Percentiles rank a stretch among this genome's conserved stretches.
These are phyloP conservation scores for Drosophila aff. DNA, from an alignment of 1,140 invertebrate species.

Conservation along the genomic window DNA sequence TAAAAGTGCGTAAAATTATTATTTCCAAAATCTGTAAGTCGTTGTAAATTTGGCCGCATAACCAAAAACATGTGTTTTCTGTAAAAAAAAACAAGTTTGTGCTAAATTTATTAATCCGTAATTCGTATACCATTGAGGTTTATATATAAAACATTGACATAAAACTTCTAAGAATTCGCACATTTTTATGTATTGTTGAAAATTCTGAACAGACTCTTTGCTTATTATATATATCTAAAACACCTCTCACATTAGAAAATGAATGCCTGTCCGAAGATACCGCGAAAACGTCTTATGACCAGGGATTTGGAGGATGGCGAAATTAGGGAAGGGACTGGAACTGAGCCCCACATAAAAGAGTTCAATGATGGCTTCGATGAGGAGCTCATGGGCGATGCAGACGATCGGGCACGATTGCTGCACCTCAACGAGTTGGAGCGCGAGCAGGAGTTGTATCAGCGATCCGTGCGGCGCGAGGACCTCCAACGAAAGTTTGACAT, in stretches of 20 bases:
- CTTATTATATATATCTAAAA: neutral
- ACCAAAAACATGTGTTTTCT: slow-evolving; percentile 50
- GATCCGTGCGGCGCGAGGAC: slow-evolving; percentile 14
- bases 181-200: too few relatives aligned
- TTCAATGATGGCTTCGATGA: slow-evolving; percentile 92
- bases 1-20: neutral
- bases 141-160: neutral
- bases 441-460: slow-evolving; percentile 90
- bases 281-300: slow-evolving; percentile 87
- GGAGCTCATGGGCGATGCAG: slow-evolving; percentile 97
- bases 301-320: slow-evolving; percentile 45
- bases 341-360: neutral
- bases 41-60: neutral
- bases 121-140: neutral
- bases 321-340: neutral
- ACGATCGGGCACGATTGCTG: slow-evolving; percentile 93
- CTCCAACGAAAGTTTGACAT: slow-evolving; percentile 12
- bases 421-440: slow-evolving; percentile 97
- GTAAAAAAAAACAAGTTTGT: neutral
- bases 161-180: neutral
- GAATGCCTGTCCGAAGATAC: slow-evolving; percentile 88
- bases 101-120: neutral
- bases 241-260: neutral
- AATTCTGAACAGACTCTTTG: too few relatives aligned
- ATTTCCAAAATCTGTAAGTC: neutral